phyloP scores from a whole-genome alignment of 2,888 invertebrate species.

The Hybos culiciformis region DNA sequence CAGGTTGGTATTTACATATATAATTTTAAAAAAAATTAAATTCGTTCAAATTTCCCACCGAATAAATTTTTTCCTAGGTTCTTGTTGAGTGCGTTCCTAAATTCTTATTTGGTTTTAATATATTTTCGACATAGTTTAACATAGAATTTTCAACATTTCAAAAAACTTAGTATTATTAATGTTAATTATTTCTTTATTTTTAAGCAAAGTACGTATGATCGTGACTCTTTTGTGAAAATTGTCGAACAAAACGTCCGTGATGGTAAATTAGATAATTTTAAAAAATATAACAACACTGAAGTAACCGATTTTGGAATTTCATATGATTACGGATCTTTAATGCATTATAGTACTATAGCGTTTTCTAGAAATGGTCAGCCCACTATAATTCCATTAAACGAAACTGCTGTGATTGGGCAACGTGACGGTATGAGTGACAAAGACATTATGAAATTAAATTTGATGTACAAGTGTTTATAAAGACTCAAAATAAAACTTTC shows the following conservation, averaged over 20 bases:
- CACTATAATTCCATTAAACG: slow-evolving; percentile 44
- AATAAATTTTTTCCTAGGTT: no score
- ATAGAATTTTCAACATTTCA: no score
- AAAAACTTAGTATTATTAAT: no score
- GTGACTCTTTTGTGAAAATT: slow-evolving; percentile 51
- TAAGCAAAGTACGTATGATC: slow-evolving; percentile 54
- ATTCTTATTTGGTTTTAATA: no score
- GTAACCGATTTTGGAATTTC: slow-evolving; percentile 47
- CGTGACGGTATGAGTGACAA: slow-evolving; percentile 12
- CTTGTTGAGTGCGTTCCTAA: no score
- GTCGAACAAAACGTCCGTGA: slow-evolving; percentile 26
- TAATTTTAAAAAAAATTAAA: no score
- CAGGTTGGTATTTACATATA: no score
- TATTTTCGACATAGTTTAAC: no score
- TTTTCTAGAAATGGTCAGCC: slow-evolving; percentile 53
- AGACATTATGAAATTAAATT: slow-evolving; percentile 17
- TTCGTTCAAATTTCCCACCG: no score
- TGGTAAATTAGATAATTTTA: slow-evolving; percentile 54
- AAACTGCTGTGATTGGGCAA: slow-evolving; percentile 16
- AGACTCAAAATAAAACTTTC: no score
- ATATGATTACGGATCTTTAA: slow-evolving; percentile 62
- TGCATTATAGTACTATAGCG: slow-evolving; percentile 62
- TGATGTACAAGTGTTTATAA: slow-evolving; percentile 17
- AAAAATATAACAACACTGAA: slow-evolving; percentile 42
- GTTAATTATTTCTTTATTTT: no score